phyloP scores from a whole-genome alignment of 2,797 vertebrate species.

The Helicolenus hilgendorfi region DNA sequence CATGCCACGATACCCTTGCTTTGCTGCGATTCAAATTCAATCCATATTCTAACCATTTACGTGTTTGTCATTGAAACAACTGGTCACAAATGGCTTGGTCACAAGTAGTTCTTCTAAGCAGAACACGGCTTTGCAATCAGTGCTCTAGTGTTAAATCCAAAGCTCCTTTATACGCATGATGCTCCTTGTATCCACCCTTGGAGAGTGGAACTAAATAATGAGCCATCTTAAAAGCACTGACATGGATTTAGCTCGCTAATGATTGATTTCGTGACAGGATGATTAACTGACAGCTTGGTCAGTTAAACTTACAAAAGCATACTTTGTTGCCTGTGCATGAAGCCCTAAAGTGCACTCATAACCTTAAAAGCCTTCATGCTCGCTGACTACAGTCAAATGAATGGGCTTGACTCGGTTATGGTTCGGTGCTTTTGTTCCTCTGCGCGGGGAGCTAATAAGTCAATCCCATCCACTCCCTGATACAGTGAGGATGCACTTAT shows the following conservation, averaged over 20 bases:
- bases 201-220: constrained; percentile 45
- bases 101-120: background rate
- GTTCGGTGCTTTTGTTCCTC: constrained; percentile 75
- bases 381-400: constrained; percentile 72
- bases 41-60: background rate
- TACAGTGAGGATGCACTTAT: constrained; percentile 77
- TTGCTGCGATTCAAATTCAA: constrained; percentile 23
- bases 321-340: constrained; percentile 57
- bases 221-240: constrained; percentile 51
- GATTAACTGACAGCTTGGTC: constrained; percentile 58
- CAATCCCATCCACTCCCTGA: constrained; percentile 67
- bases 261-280: constrained; percentile 57
- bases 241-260: constrained; percentile 46
- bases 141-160: constrained; percentile 29
- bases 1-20: background rate
- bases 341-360: constrained; percentile 64
- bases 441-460: constrained; percentile 72
- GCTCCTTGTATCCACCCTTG: background rate
- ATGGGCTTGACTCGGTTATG: constrained; percentile 67
- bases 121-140: constrained; percentile 5
- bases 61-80: constrained; percentile 14
- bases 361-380: constrained; percentile 77
- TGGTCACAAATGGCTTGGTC: constrained; percentile 5
- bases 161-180: background rate
- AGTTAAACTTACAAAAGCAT: constrained; percentile 57